These are phyloP conservation scores for Hyperoplus immaculatus DNA, from an alignment of 2,797 vertebrate genomes.

Conservation along the genomic window DNA sequence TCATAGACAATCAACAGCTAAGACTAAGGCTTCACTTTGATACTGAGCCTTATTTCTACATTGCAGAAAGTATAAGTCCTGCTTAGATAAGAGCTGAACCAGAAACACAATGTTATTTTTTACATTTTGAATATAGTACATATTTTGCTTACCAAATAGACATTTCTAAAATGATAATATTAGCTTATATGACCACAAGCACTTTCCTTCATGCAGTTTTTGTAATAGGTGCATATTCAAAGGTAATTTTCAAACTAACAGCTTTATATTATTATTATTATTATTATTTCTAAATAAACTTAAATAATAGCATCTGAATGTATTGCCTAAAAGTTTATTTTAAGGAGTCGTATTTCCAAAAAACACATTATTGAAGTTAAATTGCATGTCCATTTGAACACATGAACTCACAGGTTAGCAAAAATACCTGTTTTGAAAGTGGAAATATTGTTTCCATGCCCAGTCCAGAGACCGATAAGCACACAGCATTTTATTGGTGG, in stretches of 20 bases:
- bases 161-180: constrained; percentile 73
- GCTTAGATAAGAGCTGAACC: constrained; percentile 54
- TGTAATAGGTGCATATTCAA: constrained; percentile 40
- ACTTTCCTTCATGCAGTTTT: constrained; percentile 29
- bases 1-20: constrained; percentile 82
- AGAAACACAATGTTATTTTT: constrained; percentile 41
- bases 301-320: not conserved
- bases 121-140: constrained; percentile 76
- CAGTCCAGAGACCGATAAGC: not conserved
- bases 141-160: constrained; percentile 75
- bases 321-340: not conserved
- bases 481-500: not conserved
- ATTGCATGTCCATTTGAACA: not conserved
- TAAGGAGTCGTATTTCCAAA: not conserved
- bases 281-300: not conserved
- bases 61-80: constrained; percentile 60
- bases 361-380: not conserved
- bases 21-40: constrained; percentile 79
- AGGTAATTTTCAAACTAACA: not conserved
- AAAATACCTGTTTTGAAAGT: not conserved
- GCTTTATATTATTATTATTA: not conserved
- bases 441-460: not conserved
- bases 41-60: constrained; percentile 63
- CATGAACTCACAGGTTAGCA: not conserved
- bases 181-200: constrained; percentile 57